Evolutionary conservation across 2,113 vertebrate genomes (phyloP).

Genomic region (Otus sunia): DNA sequence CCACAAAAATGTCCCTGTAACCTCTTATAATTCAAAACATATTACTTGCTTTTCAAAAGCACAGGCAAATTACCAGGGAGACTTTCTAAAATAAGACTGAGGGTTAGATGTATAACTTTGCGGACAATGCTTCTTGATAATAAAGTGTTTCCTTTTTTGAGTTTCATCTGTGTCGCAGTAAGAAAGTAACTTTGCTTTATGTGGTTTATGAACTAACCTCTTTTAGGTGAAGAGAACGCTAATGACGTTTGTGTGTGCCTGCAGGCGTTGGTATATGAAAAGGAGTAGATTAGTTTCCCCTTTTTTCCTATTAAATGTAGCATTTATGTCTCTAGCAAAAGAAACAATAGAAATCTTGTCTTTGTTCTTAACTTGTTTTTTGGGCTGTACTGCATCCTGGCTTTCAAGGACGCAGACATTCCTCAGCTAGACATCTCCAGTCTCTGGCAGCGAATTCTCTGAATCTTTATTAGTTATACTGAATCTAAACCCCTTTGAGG

Average conservation of each 20-base stretch:
- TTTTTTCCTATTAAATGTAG: not conserved
- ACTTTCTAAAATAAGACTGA: slow-evolving; percentile 77
- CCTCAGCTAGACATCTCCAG: slow-evolving; percentile 33
- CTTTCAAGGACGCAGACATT: slow-evolving; percentile 50
- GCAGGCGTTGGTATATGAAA: not conserved
- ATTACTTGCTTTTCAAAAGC: slow-evolving; percentile 82
- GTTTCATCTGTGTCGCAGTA: not conserved
- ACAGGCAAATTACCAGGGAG: slow-evolving; percentile 72
- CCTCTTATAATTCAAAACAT: slow-evolving; percentile 88
- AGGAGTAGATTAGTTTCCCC: not conserved
- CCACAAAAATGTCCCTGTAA: slow-evolving; percentile 89
- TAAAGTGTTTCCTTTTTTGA: slow-evolving; percentile 11
- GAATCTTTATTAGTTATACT: not conserved
- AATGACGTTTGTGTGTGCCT: accelerated
- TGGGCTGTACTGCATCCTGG: not conserved
- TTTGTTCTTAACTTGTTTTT: not conserved
- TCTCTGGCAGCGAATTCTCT: slow-evolving; percentile 22
- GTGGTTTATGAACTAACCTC: not conserved
- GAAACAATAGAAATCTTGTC: not conserved
- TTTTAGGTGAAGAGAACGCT: not conserved
- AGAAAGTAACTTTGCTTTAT: not conserved
- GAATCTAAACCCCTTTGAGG: not conserved
- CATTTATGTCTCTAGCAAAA: not conserved
- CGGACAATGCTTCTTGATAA: slow-evolving; percentile 60
- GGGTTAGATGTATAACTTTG: slow-evolving; percentile 72